phyloP scores from a whole-genome alignment of 2,888 invertebrate species.

The Heliconius cydno region DNA sequence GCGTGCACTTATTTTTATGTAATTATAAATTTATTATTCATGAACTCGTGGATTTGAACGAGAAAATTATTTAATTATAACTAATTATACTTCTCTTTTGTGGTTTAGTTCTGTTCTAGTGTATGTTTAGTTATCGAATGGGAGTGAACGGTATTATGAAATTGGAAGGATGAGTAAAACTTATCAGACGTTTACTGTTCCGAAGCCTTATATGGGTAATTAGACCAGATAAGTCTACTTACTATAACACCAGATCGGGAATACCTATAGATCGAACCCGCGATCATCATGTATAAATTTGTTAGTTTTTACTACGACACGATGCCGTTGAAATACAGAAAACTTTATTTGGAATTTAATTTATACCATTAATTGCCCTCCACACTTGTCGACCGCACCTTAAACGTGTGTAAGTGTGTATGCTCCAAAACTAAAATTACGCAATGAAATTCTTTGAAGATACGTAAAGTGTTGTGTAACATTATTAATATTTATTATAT shows the following conservation, averaged over 20 bases:
- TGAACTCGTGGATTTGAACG: conserved; percentile 6
- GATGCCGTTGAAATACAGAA: neutral
- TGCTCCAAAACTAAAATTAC: conserved; percentile 31
- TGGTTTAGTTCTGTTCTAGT: neutral
- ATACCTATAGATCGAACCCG: neutral
- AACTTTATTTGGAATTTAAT: conserved; percentile 3
- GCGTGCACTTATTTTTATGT: conserved; percentile 9
- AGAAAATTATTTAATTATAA: conserved; percentile 10
- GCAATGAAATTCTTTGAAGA: conserved; percentile 38
- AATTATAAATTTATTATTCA: conserved; percentile 5
- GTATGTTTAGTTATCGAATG: neutral
- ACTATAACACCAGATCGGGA: too few species aligned
- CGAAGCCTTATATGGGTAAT: too few species aligned
- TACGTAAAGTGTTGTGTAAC: conserved; percentile 25
- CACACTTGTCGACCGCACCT: conserved; percentile 18
- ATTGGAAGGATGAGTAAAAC: neutral
- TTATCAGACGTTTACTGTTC: neutral
- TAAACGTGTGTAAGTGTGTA: neutral
- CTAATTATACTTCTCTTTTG: conserved; percentile 9
- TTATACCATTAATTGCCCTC: conserved; percentile 9
- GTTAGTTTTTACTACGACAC: neutral
- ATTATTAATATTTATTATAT: conserved; percentile 33
- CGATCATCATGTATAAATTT: neutral
- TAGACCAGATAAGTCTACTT: too few species aligned
- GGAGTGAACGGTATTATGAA: neutral